phyloP scores from a whole-genome alignment of 2,888 invertebrate species.

The Bugulina stolonifera region DNA sequence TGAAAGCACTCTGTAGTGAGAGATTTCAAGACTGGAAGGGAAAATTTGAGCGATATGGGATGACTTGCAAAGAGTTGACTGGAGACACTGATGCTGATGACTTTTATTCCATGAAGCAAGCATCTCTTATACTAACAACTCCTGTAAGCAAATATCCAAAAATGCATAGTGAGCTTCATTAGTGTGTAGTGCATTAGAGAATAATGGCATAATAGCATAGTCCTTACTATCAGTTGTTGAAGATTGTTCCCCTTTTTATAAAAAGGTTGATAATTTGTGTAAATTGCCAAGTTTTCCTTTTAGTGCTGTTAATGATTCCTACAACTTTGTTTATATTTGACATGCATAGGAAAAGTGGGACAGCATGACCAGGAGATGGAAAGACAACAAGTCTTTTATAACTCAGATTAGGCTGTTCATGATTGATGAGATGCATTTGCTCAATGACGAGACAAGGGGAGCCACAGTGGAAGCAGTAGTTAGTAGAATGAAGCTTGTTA shows the following conservation, averaged over 20 bases:
- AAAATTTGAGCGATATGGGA: constrained; percentile 62
- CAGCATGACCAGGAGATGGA: constrained; percentile 69
- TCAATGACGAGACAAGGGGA: constrained; percentile 67
- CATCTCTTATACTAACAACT: constrained; percentile 66
- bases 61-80: constrained; percentile 67
- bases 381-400: constrained; percentile 63
- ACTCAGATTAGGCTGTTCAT: constrained; percentile 56
- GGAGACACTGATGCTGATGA: constrained; percentile 69
- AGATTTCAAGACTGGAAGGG: constrained; percentile 66
- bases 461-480: constrained; percentile 73
- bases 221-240: too few relatives aligned
- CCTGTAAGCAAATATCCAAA: constrained; percentile 61
- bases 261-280: too few relatives aligned
- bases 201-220: too few relatives aligned
- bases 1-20: constrained; percentile 73
- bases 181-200: too few relatives aligned
- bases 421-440: constrained; percentile 69
- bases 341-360: constrained; percentile 76
- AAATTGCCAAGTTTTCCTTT: too few relatives aligned
- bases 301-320: too few relatives aligned
- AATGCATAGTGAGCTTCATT: too few relatives aligned
- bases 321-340: too few relatives aligned
- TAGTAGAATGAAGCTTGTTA: constrained; percentile 72
- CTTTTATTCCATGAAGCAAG: constrained; percentile 51
- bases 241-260: too few relatives aligned